phyloP scores from a whole-genome alignment of 2,113 vertebrate species.

The Cryptomyrus ogoouensis region DNA sequence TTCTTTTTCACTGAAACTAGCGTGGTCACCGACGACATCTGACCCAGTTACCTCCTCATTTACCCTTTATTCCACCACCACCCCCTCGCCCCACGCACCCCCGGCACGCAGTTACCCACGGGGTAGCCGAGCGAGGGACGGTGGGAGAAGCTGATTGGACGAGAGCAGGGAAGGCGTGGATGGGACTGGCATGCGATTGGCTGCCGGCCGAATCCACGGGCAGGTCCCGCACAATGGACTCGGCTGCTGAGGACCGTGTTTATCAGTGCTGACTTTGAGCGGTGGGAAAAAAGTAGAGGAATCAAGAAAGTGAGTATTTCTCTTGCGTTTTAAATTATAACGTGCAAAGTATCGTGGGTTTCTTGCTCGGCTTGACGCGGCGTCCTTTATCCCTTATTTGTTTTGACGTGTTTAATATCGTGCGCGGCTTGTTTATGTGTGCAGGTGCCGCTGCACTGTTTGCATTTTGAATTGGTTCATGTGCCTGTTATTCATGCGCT shows the following conservation, averaged over 20 bases:
- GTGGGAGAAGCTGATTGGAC: constrained; percentile 42
- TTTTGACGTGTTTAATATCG: not conserved
- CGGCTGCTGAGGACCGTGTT: constrained; percentile 45
- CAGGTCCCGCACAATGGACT: constrained; percentile 45
- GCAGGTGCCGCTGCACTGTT: not conserved
- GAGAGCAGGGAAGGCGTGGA: constrained; percentile 18
- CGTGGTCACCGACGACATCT: not conserved
- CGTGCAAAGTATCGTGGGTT: not conserved
- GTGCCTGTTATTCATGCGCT: not conserved
- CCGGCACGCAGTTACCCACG: constrained; percentile 61
- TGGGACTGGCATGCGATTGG: constrained; percentile 42
- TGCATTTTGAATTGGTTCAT: not conserved
- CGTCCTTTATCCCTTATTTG: not conserved
- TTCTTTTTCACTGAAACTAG: not conserved
- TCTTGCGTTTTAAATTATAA: constrained; percentile 29
- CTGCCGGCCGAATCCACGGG: constrained; percentile 34
- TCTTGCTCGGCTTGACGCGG: not conserved
- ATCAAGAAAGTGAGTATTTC: constrained; percentile 24
- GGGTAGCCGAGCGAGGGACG: constrained; percentile 36
- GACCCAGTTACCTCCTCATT: not conserved
- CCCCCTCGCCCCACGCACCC: not conserved
- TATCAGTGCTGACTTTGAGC: constrained; percentile 39
- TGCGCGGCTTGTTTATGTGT: not conserved
- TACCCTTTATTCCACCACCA: not conserved
- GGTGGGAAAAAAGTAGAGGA: constrained; percentile 28